Evolutionary conservation across 2,113 vertebrate species (phyloP), one percentile per base, ranked within the genome.

Genomic region (Microcebus ravelobensis): DNA sequence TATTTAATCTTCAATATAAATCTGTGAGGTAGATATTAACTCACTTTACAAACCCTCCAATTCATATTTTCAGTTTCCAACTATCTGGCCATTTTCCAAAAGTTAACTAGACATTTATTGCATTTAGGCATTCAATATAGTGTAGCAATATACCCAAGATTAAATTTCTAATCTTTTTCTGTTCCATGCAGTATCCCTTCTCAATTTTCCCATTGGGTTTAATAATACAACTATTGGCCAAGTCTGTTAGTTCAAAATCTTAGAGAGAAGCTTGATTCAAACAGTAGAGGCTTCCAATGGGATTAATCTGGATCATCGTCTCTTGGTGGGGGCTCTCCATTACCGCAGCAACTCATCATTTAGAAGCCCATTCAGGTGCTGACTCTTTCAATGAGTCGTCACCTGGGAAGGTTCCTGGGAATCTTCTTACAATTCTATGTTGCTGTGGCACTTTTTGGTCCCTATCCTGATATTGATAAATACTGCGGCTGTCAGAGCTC

Each of bases 41-140:
- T 90, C 39, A 90, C 67, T 88, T 85, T 94, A n/a, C 3, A 74
- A 91, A 77, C 42, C 85, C 39, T 14, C 45, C 63, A 87, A 87
- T 79, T 85, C 9, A 31, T 83, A 67, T 71, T 76, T 94, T 68
- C 5, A 80, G 25, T 48, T 93, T 95, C 4, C 45, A 84, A 52
- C 34, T 84, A 45, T 76, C 29, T 94, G 59, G 7, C 31, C 39
- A 63, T 21, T 81, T 92, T 63, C 29, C 65, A 59, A 82, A 94
- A 83, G 20, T 84, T 21, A 70, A 29, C 29, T 50, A 55, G 50
- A 74, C 15, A 45, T 63, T 36, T 48, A 76, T 45, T 71, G 11
- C 34, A 70, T 17, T 65, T 61, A 85, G 36, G 2, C 73, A 74
- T 92, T 90, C 23, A 74, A 17, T 29, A n/a, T 34, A 68, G 63